These are phyloP conservation scores for Halcyon smyrnensis DNA, from an alignment of 2,797 vertebrate genomes.

Conservation along the genomic window DNA sequence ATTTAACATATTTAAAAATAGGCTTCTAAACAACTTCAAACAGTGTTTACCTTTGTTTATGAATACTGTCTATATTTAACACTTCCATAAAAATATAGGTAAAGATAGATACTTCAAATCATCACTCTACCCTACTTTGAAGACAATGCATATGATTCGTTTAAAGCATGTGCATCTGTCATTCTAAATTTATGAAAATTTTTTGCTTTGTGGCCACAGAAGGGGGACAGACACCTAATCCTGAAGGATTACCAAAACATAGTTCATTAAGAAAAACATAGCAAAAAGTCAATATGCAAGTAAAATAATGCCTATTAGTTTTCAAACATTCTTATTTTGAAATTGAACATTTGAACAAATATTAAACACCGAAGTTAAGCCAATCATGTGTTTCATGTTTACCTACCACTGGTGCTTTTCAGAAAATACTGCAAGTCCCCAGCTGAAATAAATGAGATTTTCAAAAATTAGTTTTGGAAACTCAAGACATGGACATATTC, in stretches of 20 bases:
- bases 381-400: not conserved
- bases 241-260: not conserved
- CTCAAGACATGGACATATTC: not conserved
- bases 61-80: not conserved
- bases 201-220: not conserved
- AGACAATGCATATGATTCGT: not conserved
- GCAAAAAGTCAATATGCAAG: not conserved
- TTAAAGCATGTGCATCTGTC: not conserved
- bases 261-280: not conserved
- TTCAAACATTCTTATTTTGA: not conserved
- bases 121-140: not conserved
- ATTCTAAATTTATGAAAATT: not conserved
- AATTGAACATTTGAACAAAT: not conserved
- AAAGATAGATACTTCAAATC: not conserved
- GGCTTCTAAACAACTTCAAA: not conserved
- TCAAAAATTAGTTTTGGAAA: not conserved
- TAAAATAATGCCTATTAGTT: not conserved
- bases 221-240: not conserved
- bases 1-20: not conserved
- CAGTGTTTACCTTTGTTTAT: not conserved
- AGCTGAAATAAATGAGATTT: slow-evolving; percentile 80
- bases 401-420: slow-evolving; percentile 97
- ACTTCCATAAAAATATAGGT: not conserved
- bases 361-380: not conserved
- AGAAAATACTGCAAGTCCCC: slow-evolving; percentile 90